phyloP scores from a whole-genome alignment of 2,797 vertebrate genomes.

The Meda fulgida region DNA sequence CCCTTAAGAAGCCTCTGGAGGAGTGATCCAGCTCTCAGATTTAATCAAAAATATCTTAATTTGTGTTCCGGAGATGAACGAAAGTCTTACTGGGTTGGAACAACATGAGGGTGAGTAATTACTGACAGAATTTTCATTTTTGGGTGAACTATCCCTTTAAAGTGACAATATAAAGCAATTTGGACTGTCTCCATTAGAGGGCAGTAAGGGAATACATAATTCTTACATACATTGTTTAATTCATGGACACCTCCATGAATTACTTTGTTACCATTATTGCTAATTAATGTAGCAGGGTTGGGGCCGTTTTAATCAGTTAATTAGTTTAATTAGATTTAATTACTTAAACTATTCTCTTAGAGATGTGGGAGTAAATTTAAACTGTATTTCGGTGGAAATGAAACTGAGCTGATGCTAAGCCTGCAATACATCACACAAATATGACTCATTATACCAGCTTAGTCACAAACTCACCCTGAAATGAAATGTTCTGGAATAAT shows the following conservation, averaged over 20 bases:
- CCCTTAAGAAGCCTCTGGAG: too few species aligned
- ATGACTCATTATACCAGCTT: slow-evolving; percentile 13
- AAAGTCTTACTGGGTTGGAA: too few species aligned
- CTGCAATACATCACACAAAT: slow-evolving; percentile 10
- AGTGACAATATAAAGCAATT: too few species aligned
- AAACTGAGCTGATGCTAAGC: background rate
- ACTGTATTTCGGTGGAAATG: background rate
- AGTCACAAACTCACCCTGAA: slow-evolving; percentile 66
- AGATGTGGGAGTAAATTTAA: background rate
- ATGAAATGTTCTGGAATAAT: slow-evolving; percentile 72
- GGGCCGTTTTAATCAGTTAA: slow-evolving; percentile 5
- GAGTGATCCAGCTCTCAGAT: too few species aligned
- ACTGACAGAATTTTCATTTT: too few species aligned
- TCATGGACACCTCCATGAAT: slow-evolving; percentile 11
- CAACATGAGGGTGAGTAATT: too few species aligned
- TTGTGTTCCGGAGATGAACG: too few species aligned
- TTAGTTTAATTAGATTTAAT: slow-evolving; percentile 12
- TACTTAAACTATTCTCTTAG: background rate
- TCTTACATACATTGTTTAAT: background rate
- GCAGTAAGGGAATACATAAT: slow-evolving; percentile 22
- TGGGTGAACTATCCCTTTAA: too few species aligned
- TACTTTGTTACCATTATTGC: slow-evolving; percentile 11
- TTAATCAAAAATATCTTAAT: too few species aligned
- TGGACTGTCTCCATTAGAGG: slow-evolving; percentile 43
- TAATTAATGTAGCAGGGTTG: background rate